These are phyloP conservation scores for Epicauta chinensis DNA, from an alignment of 1,140 invertebrate genomes.

Conservation along the genomic window DNA sequence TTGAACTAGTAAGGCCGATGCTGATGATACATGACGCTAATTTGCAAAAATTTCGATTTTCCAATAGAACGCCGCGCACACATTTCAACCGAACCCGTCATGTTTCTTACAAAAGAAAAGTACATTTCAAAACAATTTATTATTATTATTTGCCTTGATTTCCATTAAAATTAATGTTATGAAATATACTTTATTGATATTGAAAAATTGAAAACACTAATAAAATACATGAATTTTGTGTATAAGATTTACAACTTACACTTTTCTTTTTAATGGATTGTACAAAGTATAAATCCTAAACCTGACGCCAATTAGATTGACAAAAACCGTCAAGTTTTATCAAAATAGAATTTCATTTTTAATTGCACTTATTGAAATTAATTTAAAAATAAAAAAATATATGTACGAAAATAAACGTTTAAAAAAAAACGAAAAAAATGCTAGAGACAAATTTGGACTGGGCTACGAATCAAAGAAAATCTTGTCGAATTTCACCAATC, in stretches of 20 bases:
- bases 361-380: constrained; percentile 23
- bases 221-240: constrained; percentile 24
- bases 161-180: constrained; percentile 3
- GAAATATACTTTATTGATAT: constrained; percentile 16
- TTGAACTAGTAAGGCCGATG: too few relatives aligned
- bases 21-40: too few relatives aligned
- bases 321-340: constrained; percentile 10
- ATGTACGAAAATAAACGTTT: too few relatives aligned
- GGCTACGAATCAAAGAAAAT: background rate
- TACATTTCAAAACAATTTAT: constrained; percentile 21
- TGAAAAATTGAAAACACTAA: constrained; percentile 21
- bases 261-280: background rate
- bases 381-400: background rate
- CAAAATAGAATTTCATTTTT: constrained; percentile 5
- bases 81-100: too few relatives aligned
- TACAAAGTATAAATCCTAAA: constrained; percentile 20
- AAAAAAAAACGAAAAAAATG: too few relatives aligned
- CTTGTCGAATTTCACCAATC: constrained; percentile 9
- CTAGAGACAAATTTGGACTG: too few relatives aligned
- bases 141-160: background rate
- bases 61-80: too few relatives aligned
- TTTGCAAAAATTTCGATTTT: too few relatives aligned
- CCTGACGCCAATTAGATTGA: constrained; percentile 15
- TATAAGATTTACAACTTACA: constrained; percentile 16
- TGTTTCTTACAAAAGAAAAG: constrained; percentile 14